phyloP scores from a whole-genome alignment of 2,113 vertebrate genomes.

The Sinocyclocheilus rhinocerous region DNA sequence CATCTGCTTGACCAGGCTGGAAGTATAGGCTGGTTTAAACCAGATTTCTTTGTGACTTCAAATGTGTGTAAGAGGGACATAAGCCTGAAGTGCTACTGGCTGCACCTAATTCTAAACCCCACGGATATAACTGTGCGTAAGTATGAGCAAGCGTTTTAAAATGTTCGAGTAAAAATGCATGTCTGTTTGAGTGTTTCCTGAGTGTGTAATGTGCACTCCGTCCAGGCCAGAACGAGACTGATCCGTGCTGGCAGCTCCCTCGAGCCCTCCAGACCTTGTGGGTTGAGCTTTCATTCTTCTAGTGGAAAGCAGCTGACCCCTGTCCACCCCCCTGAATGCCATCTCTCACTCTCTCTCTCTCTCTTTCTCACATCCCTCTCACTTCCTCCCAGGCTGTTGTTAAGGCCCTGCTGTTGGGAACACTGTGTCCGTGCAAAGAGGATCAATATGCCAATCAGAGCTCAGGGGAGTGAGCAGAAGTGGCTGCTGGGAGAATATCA shows the following conservation, averaged over 20 bases:
- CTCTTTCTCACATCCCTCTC: conserved; percentile 11
- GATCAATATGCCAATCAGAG: conserved; percentile 73
- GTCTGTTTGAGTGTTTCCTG: neutral
- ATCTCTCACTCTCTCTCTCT: conserved; percentile 22
- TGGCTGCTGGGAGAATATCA: neutral
- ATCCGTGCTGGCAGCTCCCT: conserved; percentile 69
- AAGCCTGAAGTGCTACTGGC: neutral
- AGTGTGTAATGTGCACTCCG: conserved; percentile 27
- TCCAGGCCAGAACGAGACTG: conserved; percentile 68
- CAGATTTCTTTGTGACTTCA: neutral
- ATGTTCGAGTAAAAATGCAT: neutral
- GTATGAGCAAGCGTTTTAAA: neutral
- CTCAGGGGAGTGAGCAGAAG: conserved; percentile 46
- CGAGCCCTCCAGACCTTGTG: conserved; percentile 69
- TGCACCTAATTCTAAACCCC: neutral
- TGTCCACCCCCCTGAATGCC: conserved; percentile 41
- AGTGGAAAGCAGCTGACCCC: conserved; percentile 41
- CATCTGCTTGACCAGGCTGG: neutral
- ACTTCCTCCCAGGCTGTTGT: conserved; percentile 16
- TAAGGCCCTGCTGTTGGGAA: conserved; percentile 9
- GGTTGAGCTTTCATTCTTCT: conserved; percentile 62
- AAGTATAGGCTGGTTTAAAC: neutral
- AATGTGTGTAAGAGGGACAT: neutral
- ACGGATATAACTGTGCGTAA: neutral
- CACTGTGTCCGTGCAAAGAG: conserved; percentile 23